Percentiles rank a stretch among this genome's conserved stretches.
Evolutionary conservation across 2,888 invertebrate genomes (phyloP).

Genomic region (Penaeus monodon): DNA sequence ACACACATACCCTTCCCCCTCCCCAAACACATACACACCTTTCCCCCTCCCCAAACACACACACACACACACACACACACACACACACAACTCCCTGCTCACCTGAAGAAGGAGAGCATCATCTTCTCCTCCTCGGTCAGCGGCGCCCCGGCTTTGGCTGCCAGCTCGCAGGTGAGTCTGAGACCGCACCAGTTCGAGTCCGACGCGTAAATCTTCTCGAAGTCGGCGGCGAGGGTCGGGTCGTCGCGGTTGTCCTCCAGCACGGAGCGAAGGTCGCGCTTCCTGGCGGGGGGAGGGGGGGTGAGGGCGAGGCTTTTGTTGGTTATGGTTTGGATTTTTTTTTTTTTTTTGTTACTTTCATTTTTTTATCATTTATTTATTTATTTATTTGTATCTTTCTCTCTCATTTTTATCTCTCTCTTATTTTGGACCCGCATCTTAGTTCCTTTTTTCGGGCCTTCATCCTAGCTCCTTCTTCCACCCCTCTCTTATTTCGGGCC

Average conservation of each 20-base stretch:
- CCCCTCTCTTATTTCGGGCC: no score
- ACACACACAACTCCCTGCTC: not conserved
- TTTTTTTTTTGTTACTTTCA: not conserved
- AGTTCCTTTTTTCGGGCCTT: not conserved
- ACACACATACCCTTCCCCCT: no score
- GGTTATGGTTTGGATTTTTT: not conserved
- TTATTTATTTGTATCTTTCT: not conserved
- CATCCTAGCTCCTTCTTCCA: not conserved
- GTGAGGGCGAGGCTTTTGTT: not conserved
- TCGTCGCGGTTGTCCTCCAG: constrained; percentile 13
- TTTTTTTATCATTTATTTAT: no score
- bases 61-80: no score
- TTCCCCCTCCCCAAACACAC: no score
- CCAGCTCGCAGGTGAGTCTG: constrained; percentile 54
- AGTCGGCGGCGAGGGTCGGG: not conserved
- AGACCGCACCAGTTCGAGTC: constrained; percentile 47
- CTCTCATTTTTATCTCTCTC: not conserved
- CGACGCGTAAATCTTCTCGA: constrained; percentile 29
- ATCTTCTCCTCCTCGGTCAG: constrained; percentile 31
- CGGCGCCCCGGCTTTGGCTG: constrained; percentile 27
- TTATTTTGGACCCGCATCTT: not conserved
- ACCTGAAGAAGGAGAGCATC: constrained; percentile 51
- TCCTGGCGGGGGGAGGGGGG: not conserved
- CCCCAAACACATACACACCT: no score
- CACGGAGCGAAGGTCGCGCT: constrained; percentile 26